Evolutionary conservation across 2,888 invertebrate genomes (phyloP).

Genomic region (Ganaspis brasiliensis): DNA sequence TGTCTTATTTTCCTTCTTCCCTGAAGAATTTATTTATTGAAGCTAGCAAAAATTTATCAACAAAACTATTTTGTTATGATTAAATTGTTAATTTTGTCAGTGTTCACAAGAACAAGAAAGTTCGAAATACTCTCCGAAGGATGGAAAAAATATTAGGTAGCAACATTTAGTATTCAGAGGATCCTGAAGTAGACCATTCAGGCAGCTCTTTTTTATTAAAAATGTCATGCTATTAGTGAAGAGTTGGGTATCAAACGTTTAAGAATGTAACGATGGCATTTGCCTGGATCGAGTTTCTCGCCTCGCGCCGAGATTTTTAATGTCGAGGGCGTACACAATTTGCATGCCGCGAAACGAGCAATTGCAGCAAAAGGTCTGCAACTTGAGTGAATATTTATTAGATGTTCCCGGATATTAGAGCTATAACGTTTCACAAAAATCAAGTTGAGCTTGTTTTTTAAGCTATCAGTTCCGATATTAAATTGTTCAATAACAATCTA

Average conservation of each 20-base stretch:
- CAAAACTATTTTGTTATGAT: no score
- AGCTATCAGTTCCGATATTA: neutral
- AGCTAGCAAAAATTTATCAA: no score
- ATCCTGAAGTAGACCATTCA: neutral
- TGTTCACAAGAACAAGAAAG: constrained; percentile 52
- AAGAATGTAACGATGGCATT: constrained; percentile 38
- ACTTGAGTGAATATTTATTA: constrained; percentile 32
- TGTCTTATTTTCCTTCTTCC: no score
- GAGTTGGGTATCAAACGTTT: constrained; percentile 8
- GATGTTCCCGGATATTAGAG: constrained; percentile 7
- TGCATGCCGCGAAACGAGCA: constrained; percentile 33
- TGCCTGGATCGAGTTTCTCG: constrained; percentile 29
- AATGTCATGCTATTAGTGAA: constrained; percentile 6
- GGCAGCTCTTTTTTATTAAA: neutral
- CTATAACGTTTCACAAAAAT: neutral
- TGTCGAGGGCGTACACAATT: constrained; percentile 32
- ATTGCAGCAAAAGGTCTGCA: neutral
- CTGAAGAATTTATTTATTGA: no score
- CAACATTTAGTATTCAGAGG: constrained; percentile 5
- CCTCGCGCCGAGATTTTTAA: constrained; percentile 30
- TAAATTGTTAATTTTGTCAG: constrained; percentile 50
- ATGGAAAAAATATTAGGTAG: constrained; percentile 58
- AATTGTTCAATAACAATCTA: neutral
- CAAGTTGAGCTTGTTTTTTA: neutral
- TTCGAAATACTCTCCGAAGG: constrained; percentile 58